Evolutionary conservation across 2,113 vertebrate genomes (phyloP), one percentile per base, ranked within the genome.

Genomic region (Oncorhynchus keta): DNA sequence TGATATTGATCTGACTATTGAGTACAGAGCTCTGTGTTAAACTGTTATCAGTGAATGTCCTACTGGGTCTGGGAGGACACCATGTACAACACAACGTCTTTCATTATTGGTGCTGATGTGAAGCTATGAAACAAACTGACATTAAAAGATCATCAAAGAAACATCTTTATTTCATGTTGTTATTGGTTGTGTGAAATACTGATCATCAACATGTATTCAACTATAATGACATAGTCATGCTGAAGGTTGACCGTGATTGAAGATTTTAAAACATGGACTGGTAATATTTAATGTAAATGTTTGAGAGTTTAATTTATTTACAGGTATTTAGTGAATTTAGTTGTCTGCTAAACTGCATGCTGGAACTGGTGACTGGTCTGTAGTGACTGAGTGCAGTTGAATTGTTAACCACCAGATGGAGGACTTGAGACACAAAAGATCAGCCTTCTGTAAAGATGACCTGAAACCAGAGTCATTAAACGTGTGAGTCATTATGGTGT

Each of bases 341-440:
- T 2, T n/a, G n/a, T 62, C 16, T 62, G 7, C 59, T 5, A 2
- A 62, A 62, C 13, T 26, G 14, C 11, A 4, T 35, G 32, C 39
- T 45, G 39, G 45, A 2, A 18, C 64, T 3, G 5, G 1, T 66
- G 3, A 24, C 39, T 45, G 11, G 7, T 72, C 28, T 77, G 45
- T 18, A 18, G 12, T 24, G 20, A 45, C 39, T 45, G 9, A 11
- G 30, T 81, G 78, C 45, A 39, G 39, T 87, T 88, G 24, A 11
- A n/a, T 20, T 59, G 67, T 3, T 11, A 20, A 14, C 88, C 93
- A 92, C 87, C 79, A 84, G 89, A 78, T 81, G 89, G 57, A 68
- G 88, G 78, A 83, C 51, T 87, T 87, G 76, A 73, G 35, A 70
- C 80, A 35, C 22, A 80, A 79, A 89, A 80, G 49, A 18, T 78